Percentiles rank a stretch among this genome's conserved stretches.
Evolutionary conservation across 30 jellyfish, hydroid and myxozoan genomes (phyloP).

Genomic region (Sanderia malayensis): DNA sequence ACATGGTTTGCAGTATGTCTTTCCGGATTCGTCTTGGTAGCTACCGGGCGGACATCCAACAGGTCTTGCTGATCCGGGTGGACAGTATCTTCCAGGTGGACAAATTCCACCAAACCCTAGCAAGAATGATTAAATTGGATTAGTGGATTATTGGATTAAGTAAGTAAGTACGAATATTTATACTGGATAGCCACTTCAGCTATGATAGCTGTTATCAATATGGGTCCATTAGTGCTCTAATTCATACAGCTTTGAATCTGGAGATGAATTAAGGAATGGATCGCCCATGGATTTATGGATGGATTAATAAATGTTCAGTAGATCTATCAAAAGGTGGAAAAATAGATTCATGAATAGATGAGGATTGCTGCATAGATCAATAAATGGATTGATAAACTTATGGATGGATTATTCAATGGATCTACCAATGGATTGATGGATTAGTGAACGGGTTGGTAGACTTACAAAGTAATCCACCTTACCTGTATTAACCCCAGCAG

Average conservation of each 20-base stretch:
- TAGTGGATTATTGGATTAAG: background rate
- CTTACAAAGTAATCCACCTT: background rate
- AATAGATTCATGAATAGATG: background rate
- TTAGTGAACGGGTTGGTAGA: background rate
- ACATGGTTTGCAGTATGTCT: constrained; percentile 78
- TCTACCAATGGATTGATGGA: background rate
- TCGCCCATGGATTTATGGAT: background rate
- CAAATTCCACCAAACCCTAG: constrained; percentile 94
- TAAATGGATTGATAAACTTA: background rate
- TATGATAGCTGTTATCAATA: too few species aligned
- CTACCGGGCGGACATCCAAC: constrained; percentile 93
- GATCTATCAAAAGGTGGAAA: background rate
- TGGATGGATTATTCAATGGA: background rate
- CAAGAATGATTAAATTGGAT: background rate
- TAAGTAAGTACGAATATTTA: too few species aligned
- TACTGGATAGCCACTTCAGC: too few species aligned
- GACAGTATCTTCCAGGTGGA: constrained; percentile 94
- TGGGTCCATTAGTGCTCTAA: too few species aligned
- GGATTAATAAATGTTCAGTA: background rate
- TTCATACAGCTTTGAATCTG: too few species aligned
- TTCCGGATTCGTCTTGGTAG: constrained; percentile 92
- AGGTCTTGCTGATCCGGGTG: constrained; percentile 82
- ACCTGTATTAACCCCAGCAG: constrained; percentile 82
- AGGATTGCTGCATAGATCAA: background rate
- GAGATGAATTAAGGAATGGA: too few species aligned